Conservation (phyloP, 2,113 vertebrate species). For the Felis catus region DNA sequence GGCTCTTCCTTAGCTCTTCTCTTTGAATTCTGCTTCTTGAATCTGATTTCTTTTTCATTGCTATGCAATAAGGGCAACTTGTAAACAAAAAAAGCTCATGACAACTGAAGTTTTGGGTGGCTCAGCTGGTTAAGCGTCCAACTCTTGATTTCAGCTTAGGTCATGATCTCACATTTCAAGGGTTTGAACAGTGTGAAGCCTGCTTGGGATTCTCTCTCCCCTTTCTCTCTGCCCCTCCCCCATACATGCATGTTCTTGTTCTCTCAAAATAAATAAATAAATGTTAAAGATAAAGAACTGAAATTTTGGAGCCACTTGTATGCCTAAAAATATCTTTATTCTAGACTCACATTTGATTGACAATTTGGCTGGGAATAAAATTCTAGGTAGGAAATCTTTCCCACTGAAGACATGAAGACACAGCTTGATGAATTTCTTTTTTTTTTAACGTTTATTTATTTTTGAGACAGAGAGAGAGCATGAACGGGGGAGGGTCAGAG, state of each 20-base stretch:
- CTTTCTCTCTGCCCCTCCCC: too few species aligned
- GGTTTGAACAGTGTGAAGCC: too few species aligned
- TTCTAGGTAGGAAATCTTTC: not conserved
- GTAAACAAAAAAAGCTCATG: not conserved
- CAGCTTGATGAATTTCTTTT: not conserved
- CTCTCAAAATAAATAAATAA: too few species aligned
- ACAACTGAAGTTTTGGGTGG: not conserved
- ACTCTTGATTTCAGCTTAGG: too few species aligned
- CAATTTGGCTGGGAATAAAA: conserved; percentile 30
- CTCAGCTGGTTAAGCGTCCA: too few species aligned
- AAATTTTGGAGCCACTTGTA: not conserved
- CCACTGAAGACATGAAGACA: not conserved
- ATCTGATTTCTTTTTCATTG: not conserved
- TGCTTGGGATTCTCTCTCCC: too few species aligned
- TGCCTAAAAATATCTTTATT: not conserved
- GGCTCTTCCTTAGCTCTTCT: not conserved
- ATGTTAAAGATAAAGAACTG: not conserved
- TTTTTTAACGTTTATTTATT: too few species aligned
- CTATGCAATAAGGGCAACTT: not conserved
- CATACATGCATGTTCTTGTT: too few species aligned
- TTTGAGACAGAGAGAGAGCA: too few species aligned
- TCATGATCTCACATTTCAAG: too few species aligned
- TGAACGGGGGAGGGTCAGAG: too few species aligned
- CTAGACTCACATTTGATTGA: not conserved
- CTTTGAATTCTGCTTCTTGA: not conserved